These are phyloP conservation scores for Cephalotes varians DNA, from an alignment of 2,888 invertebrate genomes.

Conservation along the genomic window DNA sequence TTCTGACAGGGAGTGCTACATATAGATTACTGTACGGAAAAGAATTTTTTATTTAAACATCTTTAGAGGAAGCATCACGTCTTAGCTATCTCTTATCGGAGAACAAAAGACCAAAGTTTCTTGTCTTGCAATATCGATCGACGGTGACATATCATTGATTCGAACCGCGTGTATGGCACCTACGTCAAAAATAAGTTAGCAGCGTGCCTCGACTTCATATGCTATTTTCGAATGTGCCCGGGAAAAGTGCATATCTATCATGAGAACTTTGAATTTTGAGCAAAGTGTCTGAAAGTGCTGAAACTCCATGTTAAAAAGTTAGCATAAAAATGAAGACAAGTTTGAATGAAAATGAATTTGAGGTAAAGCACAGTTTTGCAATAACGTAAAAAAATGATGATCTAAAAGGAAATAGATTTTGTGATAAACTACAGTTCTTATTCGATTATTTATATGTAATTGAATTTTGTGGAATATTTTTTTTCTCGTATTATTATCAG, in stretches of 20 bases:
- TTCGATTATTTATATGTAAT: neutral
- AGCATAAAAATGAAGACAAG: neutral
- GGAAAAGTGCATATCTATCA: constrained; percentile 2
- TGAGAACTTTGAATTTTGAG: neutral
- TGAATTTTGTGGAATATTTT: neutral
- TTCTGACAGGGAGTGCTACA: constrained; percentile 58
- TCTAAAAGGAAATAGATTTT: neutral
- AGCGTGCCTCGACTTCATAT: neutral
- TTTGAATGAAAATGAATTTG: neutral
- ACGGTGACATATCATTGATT: constrained; percentile 39
- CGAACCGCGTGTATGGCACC: neutral
- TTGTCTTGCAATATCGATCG: constrained; percentile 16
- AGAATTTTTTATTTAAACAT: constrained; percentile 60
- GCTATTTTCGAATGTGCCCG: neutral
- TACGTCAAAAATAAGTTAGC: constrained; percentile 30
- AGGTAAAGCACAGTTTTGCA: neutral
- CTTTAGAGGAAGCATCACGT: constrained; percentile 19
- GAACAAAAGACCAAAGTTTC: constrained; percentile 31
- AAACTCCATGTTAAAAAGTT: constrained; percentile 22
- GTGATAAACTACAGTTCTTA: neutral
- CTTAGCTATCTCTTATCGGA: constrained; percentile 14
- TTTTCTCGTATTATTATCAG: neutral
- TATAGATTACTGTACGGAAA: constrained; percentile 29
- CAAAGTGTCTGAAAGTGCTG: neutral
- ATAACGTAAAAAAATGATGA: neutral